Base-by-base conservation (phyloP, 1,140 invertebrate genomes). In the Chymomyza costata region DNA sequence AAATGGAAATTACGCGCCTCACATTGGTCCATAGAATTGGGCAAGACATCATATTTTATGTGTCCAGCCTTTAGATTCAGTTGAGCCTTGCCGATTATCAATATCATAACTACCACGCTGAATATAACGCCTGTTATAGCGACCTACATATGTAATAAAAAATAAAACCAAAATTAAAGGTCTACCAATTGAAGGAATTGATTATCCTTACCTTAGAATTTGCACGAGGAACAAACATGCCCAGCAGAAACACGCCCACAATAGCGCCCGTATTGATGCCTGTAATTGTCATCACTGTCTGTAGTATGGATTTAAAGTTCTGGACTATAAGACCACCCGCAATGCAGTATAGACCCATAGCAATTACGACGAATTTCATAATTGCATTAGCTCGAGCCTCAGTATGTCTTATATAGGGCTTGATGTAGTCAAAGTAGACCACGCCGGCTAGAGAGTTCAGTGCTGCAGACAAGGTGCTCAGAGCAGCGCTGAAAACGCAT, bases 11-110 rank as follows among this genome's bases (percentile, higher is more conserved):
- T 64, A 0, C 84, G 62, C 0, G 87, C 86, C 15, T 87, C 78
- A 40, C 92, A 93, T 37, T 89, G 88, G 11, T 89, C 88, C 2
- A 90, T 67, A 0, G 86, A 90, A 1, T 90, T 82, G 0, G 88
- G 87, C 64, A 89, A 88, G 1, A 86, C 80, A 2, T 1, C 87
- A 74, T 82, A 89, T 87, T 19, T 57, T 39, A 71, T 90, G 87
- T 55, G 69, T 0, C 90, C 90, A 1, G 80, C 86, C n/a, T 89
- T 89, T 35, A 92, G 89, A 32, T 90, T 88, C 1, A 91, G 84
- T 82, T 94, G 92, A 1, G 91, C 90, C 6, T 93, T 93, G 25
- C 94, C 87, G 1, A 93, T 94, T 31, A 96, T 90, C 92, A 92
- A 95, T 3, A 92, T 88, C 58, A 93, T 90, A 13, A 92, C 86